Evolutionary conservation across 2,113 vertebrate genomes (phyloP).

Genomic region (Platichthys stellatus): DNA sequence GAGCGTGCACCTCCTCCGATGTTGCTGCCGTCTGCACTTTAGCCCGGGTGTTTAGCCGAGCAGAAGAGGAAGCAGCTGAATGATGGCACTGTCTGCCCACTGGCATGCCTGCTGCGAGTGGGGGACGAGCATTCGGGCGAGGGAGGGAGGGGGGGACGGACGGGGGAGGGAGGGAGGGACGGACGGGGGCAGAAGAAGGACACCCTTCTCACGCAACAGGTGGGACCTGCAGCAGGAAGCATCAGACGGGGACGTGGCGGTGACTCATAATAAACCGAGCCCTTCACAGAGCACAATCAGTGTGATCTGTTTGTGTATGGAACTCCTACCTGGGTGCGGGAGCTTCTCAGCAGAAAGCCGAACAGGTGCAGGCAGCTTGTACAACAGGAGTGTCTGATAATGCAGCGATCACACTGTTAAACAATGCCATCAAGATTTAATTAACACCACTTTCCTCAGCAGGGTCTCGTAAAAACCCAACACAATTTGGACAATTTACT

Average conservation of each 20-base stretch:
- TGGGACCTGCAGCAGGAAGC: slow-evolving; percentile 64
- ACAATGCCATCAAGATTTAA: slow-evolving; percentile 58
- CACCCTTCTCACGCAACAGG: slow-evolving; percentile 72
- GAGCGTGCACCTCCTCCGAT: slow-evolving; percentile 45
- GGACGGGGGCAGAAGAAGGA: slow-evolving; percentile 58
- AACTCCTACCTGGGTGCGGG: neutral
- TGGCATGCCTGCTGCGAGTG: slow-evolving; percentile 56
- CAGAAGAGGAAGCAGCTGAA: slow-evolving; percentile 76
- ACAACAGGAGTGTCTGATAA: slow-evolving; percentile 38
- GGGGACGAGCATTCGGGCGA: slow-evolving; percentile 12
- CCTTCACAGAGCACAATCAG: neutral
- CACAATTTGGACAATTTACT: slow-evolving; percentile 57
- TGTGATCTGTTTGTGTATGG: slow-evolving; percentile 6
- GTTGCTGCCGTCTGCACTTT: slow-evolving; percentile 67
- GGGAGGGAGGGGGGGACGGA: too few species aligned
- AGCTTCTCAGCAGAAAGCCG: slow-evolving; percentile 15
- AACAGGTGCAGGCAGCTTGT: slow-evolving; percentile 32
- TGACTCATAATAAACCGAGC: slow-evolving; percentile 41
- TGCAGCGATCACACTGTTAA: slow-evolving; percentile 48
- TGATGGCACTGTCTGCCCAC: slow-evolving; percentile 71
- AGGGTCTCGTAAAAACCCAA: slow-evolving; percentile 48
- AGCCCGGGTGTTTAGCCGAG: slow-evolving; percentile 66
- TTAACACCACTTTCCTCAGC: slow-evolving; percentile 56
- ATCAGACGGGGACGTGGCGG: slow-evolving; percentile 38
- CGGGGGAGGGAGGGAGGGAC: neutral